Base-by-base conservation (phyloP, 1,140 invertebrate species). In the Maconellicoccus hirsutus region DNA sequence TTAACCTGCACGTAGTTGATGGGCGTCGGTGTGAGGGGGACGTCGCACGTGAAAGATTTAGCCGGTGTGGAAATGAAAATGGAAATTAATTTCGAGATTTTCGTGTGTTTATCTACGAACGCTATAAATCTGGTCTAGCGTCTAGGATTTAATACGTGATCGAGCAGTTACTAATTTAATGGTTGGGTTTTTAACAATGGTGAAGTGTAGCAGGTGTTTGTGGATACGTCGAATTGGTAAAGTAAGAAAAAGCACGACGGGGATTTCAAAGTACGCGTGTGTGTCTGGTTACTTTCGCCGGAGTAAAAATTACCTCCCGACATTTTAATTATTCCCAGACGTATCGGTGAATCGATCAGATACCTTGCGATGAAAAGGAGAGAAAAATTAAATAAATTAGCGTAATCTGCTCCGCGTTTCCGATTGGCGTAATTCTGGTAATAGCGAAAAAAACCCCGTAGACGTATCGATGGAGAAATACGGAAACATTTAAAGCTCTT, bases 401-500 rank as follows among this genome's bases (percentile, higher is more conserved):
- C 29, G 3, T 33, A 33, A 33, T 33, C 29, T 12, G 12, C 29
- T 33, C 3, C 12, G 29, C 3, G 29, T 33, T 52, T 52, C 10
- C 42, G 16, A 52, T 4, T 52, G 42, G n/a, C 12, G 42, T 52
- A 52, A 52, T 52, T 52, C n/a, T 52, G 2, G n/a, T n/a, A n/a
- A n/a, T n/a, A n/a, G n/a, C n/a, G n/a, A n/a, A n/a, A 33, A 33
- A 33, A 33, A 33, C 29, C 12, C 29, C 12, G 29, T 12, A 33
- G 29, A 33, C 29, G 12, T 12, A 12, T 33, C 12, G 21, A 59
- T n/a, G 21, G n/a, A 59, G 21, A 25, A 66, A 22, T 3, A 66
- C 61, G 61, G 10, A 33, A 33, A 52, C 61, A 23, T 66, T 66
- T 66, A 66, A 66, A 66, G 16, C 61, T 66, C 61, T 66, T 66